Evolutionary conservation across 53 echinoderm and acorn worm species (phyloP).

Genomic region (Antedon mediterranea): DNA sequence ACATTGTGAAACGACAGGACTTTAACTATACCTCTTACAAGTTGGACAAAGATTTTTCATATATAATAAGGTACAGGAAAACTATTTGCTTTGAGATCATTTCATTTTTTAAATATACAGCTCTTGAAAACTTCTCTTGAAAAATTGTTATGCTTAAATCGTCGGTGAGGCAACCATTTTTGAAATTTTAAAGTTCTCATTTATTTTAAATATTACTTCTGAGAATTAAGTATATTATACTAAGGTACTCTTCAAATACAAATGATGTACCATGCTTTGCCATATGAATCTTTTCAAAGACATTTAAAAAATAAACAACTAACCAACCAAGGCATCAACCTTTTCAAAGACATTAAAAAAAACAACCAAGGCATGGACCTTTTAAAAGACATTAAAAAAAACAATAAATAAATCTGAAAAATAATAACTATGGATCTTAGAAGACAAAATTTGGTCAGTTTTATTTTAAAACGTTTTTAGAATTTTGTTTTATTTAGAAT

Average conservation of each 20-base stretch:
- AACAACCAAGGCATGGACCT: too few relatives aligned
- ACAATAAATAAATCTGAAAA: too few relatives aligned
- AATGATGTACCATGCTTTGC: background rate
- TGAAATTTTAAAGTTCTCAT: background rate
- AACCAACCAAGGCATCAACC: too few relatives aligned
- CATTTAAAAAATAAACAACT: too few relatives aligned
- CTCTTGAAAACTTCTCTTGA: slow-evolving; percentile 8
- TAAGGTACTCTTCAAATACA: slow-evolving; percentile 4
- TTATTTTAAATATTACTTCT: slow-evolving; percentile 2
- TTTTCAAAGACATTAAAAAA: too few relatives aligned
- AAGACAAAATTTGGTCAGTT: too few relatives aligned
- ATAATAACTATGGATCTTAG: too few relatives aligned
- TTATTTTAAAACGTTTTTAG: too few relatives aligned
- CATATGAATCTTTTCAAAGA: slow-evolving; percentile 3
- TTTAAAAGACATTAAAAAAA: too few relatives aligned
- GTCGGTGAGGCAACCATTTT: slow-evolving; percentile 15
- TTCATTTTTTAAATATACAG: slow-evolving; percentile 4
- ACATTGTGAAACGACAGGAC: too few relatives aligned
- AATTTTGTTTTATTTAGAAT: too few relatives aligned
- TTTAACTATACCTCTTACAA: background rate
- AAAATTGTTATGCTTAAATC: slow-evolving; percentile 5
- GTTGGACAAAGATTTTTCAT: background rate
- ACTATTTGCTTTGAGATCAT: slow-evolving; percentile 6
- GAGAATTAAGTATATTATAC: too few relatives aligned
- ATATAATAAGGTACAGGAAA: slow-evolving; percentile 7